Conservation (phyloP, 1,140 invertebrate species). For the Tetragonula clypearis region DNA sequence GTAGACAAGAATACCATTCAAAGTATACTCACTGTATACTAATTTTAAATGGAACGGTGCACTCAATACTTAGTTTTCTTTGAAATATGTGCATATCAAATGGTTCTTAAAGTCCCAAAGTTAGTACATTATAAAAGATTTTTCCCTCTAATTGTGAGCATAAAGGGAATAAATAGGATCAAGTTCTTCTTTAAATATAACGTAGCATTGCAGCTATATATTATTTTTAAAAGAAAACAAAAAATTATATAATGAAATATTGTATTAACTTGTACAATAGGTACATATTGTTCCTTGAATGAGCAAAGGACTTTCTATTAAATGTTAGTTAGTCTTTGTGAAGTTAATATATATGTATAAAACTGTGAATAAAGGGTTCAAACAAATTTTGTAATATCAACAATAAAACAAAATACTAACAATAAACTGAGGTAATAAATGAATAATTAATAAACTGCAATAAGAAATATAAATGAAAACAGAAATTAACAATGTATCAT, state of each 20-base stretch:
- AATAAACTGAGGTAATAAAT: background rate
- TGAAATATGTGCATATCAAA: background rate
- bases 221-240: background rate
- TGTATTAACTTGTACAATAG: no score
- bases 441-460: background rate
- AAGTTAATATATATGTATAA: background rate
- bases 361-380: background rate
- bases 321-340: no score
- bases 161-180: no score
- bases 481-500: background rate
- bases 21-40: background rate
- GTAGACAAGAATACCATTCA: background rate
- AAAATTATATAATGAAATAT: background rate
- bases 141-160: background rate
- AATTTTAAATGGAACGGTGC: slow-evolving; percentile 1
- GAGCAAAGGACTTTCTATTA: background rate
- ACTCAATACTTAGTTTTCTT: background rate
- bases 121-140: background rate
- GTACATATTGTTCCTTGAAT: background rate
- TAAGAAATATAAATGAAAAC: background rate
- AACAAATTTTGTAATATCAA: background rate
- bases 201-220: background rate
- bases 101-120: no score
- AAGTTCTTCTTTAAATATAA: background rate
- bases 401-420: background rate